Evolutionary conservation across 2,113 vertebrate genomes (phyloP).

Genomic region (Porphyrio hochstetteri): DNA sequence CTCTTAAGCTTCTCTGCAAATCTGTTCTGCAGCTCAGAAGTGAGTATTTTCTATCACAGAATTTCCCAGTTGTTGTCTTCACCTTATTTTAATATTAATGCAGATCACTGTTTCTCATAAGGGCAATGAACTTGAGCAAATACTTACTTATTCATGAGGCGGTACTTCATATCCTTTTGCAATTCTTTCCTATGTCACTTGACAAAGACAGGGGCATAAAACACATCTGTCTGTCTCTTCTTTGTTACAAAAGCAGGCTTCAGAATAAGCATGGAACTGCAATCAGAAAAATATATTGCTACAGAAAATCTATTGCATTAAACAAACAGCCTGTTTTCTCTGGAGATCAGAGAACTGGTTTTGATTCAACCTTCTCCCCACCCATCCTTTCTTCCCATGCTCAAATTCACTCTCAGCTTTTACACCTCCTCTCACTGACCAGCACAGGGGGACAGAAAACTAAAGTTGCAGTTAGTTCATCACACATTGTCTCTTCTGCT

Average conservation of each 20-base stretch:
- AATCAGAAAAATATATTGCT: neutral
- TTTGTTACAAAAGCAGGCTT: neutral
- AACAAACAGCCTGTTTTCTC: neutral
- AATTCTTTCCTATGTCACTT: neutral
- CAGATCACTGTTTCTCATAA: neutral
- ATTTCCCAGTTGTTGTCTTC: neutral
- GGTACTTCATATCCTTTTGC: neutral
- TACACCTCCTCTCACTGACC: rapidly evolving
- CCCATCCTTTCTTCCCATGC: rapidly evolving
- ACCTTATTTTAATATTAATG: neutral
- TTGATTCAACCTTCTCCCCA: neutral
- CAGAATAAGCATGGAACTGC: neutral
- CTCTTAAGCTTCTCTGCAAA: rapidly evolving
- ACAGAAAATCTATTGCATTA: neutral
- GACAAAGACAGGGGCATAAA: neutral
- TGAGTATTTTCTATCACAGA: neutral
- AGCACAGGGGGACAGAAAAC: too few relatives aligned
- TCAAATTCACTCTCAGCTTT: neutral
- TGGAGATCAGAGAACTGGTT: neutral
- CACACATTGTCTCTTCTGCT: rapidly evolving
- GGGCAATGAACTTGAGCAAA: neutral
- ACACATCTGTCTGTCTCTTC: neutral
- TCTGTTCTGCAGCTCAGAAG: neutral
- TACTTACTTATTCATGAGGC: neutral
- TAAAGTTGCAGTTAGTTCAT: neutral